A percentile compares a stretch with the other conserved stretches of the same genome.
These are phyloP conservation scores for Halichoerus grypus DNA, from an alignment of 2,113 vertebrate genomes.

Conservation along the genomic window DNA sequence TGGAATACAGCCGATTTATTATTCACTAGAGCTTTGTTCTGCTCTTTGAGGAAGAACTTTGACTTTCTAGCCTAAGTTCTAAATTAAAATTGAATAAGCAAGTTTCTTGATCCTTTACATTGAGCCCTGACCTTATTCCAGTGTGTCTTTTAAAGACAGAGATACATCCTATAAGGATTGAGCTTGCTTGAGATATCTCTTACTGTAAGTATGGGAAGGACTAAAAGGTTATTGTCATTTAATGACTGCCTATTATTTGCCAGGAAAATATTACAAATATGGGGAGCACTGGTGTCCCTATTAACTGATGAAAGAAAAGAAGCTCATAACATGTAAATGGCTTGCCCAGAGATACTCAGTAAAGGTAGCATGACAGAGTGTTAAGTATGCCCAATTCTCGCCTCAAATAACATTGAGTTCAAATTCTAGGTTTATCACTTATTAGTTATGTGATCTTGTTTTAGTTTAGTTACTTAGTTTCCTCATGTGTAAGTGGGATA, in stretches of 20 bases:
- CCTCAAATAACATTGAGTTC: neutral
- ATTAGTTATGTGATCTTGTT: neutral
- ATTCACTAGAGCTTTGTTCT: neutral
- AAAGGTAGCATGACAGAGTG: neutral
- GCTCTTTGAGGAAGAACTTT: neutral
- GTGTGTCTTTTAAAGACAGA: neutral
- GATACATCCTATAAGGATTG: neutral
- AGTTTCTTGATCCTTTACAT: neutral
- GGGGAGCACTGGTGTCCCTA: neutral
- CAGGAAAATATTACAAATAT: neutral
- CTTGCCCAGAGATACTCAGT: neutral
- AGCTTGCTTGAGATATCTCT: neutral
- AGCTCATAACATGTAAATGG: neutral
- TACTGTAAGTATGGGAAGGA: neutral
- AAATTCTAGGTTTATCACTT: neutral
- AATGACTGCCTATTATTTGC: neutral
- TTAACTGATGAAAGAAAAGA: neutral
- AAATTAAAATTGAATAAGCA: neutral
- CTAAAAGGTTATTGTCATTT: neutral
- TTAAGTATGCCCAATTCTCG: neutral
- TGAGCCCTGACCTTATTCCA: neutral
- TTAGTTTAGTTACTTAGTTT: slow-evolving; percentile 27
- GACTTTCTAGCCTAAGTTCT: neutral
- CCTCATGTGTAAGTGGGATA: neutral
- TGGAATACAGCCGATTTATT: neutral